A percentile compares a stretch with the other conserved stretches of the same genome.
Conservation (phyloP, 2,113 vertebrate genomes). For the Eulacestoma nigropectus region DNA sequence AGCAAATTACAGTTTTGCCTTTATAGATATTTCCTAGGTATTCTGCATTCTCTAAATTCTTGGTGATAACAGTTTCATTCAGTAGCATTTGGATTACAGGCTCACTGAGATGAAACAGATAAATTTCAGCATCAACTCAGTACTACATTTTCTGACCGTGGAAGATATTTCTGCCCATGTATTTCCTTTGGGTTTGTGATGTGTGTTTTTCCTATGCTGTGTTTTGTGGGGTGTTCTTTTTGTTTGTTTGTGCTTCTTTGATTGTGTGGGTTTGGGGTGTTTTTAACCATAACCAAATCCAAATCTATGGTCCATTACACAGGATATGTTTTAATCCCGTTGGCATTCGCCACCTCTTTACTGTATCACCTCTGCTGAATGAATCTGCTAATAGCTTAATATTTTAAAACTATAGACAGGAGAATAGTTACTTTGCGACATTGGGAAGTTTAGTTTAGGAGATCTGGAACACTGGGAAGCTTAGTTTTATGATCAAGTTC, state of each 20-base stretch:
- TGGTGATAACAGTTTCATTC: neutral
- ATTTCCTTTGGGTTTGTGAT: neutral
- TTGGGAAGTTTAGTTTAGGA: neutral
- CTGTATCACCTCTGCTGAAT: neutral
- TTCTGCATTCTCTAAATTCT: neutral
- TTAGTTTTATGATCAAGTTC: neutral
- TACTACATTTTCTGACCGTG: neutral
- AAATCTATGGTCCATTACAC: neutral
- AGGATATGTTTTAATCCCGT: neutral
- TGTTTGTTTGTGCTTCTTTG: neutral
- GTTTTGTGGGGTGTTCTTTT: neutral
- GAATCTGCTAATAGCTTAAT: neutral
- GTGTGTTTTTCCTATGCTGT: neutral
- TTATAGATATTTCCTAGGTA: neutral
- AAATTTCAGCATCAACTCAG: neutral
- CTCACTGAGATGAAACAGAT: neutral
- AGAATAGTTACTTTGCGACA: neutral
- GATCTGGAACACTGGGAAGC: neutral
- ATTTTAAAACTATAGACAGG: neutral
- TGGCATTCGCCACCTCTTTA: neutral
- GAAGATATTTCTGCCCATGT: neutral
- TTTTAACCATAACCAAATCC: neutral
- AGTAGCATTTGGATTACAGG: neutral
- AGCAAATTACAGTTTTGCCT: neutral
- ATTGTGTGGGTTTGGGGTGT: neutral